phyloP scores from a whole-genome alignment of 1,140 invertebrate genomes.

The Meloidogyne floridensis region DNA sequence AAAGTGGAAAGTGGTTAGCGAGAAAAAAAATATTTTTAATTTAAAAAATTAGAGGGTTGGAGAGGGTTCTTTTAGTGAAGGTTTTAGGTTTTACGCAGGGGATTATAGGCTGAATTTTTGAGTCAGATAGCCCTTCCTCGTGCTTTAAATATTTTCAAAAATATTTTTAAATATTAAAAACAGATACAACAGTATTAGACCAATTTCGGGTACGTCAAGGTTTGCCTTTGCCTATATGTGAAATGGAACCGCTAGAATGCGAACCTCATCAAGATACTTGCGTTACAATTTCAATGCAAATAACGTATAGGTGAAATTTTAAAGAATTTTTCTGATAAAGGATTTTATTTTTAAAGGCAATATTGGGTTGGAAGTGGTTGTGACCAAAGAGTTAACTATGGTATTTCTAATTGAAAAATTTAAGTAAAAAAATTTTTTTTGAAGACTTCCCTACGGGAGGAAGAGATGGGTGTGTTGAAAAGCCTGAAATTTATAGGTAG shows the following conservation, averaged over 20 bases:
- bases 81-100: too few species aligned
- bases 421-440: neutral
- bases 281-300: slow-evolving; percentile 35
- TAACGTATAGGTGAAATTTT: neutral
- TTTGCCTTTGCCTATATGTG: slow-evolving; percentile 27
- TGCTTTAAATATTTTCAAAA: neutral
- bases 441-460: slow-evolving; percentile 32
- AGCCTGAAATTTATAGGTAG: slow-evolving; percentile 28
- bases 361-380: slow-evolving; percentile 38
- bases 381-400: slow-evolving; percentile 37
- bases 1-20: slow-evolving; percentile 19
- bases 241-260: slow-evolving; percentile 35
- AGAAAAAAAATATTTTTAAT: neutral
- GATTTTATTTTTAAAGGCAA: neutral
- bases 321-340: neutral
- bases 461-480: slow-evolving; percentile 34
- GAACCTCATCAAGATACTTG: slow-evolving; percentile 33
- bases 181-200: slow-evolving; percentile 34
- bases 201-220: slow-evolving; percentile 36
- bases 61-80: neutral
- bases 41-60: neutral
- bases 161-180: neutral
- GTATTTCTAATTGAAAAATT: neutral
- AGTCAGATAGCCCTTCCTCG: neutral
- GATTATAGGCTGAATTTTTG: neutral